Evolutionary conservation across 1,140 invertebrate genomes (phyloP).

Genomic region (Anastrepha obliqua): DNA sequence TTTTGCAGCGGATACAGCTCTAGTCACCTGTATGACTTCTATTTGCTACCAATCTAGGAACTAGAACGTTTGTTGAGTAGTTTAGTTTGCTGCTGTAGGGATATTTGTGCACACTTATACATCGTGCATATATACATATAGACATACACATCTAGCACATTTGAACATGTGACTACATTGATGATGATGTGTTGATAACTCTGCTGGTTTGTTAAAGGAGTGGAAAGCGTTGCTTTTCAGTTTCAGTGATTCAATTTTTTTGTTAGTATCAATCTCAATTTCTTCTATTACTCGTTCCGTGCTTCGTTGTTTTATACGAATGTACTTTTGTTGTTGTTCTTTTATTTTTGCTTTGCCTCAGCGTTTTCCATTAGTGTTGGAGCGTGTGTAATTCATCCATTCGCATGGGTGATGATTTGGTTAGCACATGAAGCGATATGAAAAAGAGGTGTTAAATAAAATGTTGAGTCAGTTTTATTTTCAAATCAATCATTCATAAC

Average conservation of each 20-base stretch:
- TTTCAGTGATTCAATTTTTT: slow-evolving; percentile 14
- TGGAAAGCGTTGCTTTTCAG: slow-evolving; percentile 20
- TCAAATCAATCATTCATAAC: no score
- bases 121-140: no score
- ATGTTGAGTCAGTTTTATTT: background rate
- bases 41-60: no score
- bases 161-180: background rate
- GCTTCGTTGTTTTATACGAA: background rate
- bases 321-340: no score
- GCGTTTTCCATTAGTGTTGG: background rate
- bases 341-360: background rate
- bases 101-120: no score
- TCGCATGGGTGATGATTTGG: slow-evolving; percentile 9
- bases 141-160: no score
- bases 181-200: slow-evolving; percentile 34
- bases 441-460: background rate
- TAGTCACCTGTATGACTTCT: no score
- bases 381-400: background rate
- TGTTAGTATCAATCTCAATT: slow-evolving; percentile 23
- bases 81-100: no score
- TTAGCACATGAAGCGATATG: background rate
- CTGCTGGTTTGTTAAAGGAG: background rate
- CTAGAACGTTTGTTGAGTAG: no score
- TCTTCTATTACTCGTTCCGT: background rate
- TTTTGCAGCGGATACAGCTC: no score